A percentile compares a stretch with the other conserved stretches of the same genome.
phyloP scores from a whole-genome alignment of 2,797 vertebrate genomes.

The Enteromius argenteus region DNA sequence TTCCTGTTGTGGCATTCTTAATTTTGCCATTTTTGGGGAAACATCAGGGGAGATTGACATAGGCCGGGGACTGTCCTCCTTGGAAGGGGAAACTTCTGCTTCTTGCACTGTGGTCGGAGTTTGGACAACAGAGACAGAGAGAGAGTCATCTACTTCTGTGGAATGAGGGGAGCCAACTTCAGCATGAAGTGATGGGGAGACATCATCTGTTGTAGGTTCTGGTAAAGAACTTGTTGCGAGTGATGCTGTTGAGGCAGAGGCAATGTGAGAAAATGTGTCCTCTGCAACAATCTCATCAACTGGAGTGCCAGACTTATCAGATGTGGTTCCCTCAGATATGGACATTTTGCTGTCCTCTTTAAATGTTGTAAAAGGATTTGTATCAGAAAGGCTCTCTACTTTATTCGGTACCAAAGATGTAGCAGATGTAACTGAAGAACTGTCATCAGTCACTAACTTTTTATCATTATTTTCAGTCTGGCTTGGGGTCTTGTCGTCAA shows the following conservation, averaged over 20 bases:
- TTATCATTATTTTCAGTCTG: conserved; percentile 71
- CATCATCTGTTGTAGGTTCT: conserved; percentile 93
- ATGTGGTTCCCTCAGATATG: conserved; percentile 96
- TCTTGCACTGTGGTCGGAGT: conserved; percentile 94
- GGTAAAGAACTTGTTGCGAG: conserved; percentile 95
- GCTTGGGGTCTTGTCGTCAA: conserved; percentile 61
- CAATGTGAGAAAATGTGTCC: conserved; percentile 95
- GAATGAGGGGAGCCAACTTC: conserved; percentile 97
- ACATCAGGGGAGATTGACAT: conserved; percentile 98
- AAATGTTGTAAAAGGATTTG: conserved; percentile 80
- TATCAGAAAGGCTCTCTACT: conserved; percentile 79
- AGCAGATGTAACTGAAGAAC: conserved; percentile 64
- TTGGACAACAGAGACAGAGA: conserved; percentile 98
- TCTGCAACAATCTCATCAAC: conserved; percentile 94
- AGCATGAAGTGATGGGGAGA: conserved; percentile 93
- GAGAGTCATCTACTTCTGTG: conserved; percentile 96
- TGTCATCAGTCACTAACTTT: conserved; percentile 74
- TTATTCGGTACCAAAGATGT: conserved; percentile 72
- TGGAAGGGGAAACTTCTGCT: conserved; percentile 91
- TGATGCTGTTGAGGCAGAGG: conserved; percentile 93
- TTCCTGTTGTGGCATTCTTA: conserved; percentile 81
- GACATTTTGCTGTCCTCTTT: conserved; percentile 99
- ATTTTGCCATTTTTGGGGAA: conserved; percentile 90
- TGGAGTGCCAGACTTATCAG: conserved; percentile 94
- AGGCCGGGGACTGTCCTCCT: conserved; percentile 92